These are phyloP conservation scores for Leguminivora glycinivorella DNA, from an alignment of 1,140 invertebrate species.

Conservation along the genomic window DNA sequence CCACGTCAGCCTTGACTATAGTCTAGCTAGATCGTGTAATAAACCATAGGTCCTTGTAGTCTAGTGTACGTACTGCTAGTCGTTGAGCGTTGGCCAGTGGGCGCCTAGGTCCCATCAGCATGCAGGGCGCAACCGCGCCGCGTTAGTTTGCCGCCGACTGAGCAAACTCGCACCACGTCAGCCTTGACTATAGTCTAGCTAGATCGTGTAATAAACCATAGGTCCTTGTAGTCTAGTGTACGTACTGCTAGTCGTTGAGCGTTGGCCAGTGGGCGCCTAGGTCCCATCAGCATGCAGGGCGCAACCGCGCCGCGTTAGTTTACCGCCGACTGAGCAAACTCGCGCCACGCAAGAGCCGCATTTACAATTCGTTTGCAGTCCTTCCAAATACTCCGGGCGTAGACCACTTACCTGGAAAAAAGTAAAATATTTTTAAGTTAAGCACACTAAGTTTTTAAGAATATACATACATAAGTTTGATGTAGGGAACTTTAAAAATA, in stretches of 20 bases:
- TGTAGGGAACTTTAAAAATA: too few species aligned
- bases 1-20: constrained; percentile 62
- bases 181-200: constrained; percentile 69
- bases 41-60: constrained; percentile 71
- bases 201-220: too few species aligned
- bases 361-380: constrained; percentile 71
- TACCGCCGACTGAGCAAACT: constrained; percentile 62
- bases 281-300: constrained; percentile 33
- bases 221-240: constrained; percentile 56
- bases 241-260: neutral
- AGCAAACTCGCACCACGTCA: constrained; percentile 57
- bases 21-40: too few species aligned
- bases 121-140: constrained; percentile 32
- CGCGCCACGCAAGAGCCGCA: constrained; percentile 54
- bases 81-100: constrained; percentile 23
- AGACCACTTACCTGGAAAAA: neutral
- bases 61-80: constrained; percentile 36
- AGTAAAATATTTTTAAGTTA: neutral
- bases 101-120: constrained; percentile 4
- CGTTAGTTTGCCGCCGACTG: constrained; percentile 56
- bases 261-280: neutral
- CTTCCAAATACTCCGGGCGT: constrained; percentile 52
- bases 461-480: too few species aligned
- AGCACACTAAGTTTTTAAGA: too few species aligned
- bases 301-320: constrained; percentile 41